Evolutionary conservation across 2,113 vertebrate genomes (phyloP), one percentile per base, ranked within the genome.

Genomic region (Abramis brama): DNA sequence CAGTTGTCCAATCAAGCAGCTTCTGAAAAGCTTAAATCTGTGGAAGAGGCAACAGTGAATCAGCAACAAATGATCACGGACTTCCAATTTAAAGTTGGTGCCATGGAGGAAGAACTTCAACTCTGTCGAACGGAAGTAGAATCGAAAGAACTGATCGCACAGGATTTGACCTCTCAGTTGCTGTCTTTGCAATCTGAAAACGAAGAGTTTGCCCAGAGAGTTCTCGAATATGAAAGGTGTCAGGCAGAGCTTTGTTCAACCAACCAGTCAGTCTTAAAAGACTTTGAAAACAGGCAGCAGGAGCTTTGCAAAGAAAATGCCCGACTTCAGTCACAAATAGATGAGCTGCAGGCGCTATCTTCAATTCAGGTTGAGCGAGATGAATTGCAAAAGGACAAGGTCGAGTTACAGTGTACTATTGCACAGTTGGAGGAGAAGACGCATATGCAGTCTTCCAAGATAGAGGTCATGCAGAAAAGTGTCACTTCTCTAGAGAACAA

Each of bases 11-110:
- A 89, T 82, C 62, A 60, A 25, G 66, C 64, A 30, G 33, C 84
- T 5, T 60, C 73, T 21, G 90, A 88, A 79, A 94, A 95, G 91
- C 94, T 97, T 85, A 94, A 97, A 89, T 92, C 74, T 52, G 87
- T 94, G 75, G 91, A 91, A 89, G 90, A 86, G 75, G 89, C 79
- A 11, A 87, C 90, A 85, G 93, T 93, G 64, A 94, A 95, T n/a
- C 91, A 92, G 85, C 91, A 90, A 45, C 90, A 59, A 87, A 71
- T 85, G 3, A 15, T 93, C 5, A 52, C 89, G 4, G 87, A 88
- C 6, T 92, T 97, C 85, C 94, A 93, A 25, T 89, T 80, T 0
- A 93, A 96, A 52, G 83, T 97, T 12, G 91, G 85, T 87, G 85
- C 91, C 43, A 11, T 90, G 13, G 89, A n/a, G 0, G 83, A 93